Evolutionary conservation across 2,113 vertebrate genomes (phyloP), one percentile per base, ranked within the genome.

Genomic region (Hymenochirus boettgeri): DNA sequence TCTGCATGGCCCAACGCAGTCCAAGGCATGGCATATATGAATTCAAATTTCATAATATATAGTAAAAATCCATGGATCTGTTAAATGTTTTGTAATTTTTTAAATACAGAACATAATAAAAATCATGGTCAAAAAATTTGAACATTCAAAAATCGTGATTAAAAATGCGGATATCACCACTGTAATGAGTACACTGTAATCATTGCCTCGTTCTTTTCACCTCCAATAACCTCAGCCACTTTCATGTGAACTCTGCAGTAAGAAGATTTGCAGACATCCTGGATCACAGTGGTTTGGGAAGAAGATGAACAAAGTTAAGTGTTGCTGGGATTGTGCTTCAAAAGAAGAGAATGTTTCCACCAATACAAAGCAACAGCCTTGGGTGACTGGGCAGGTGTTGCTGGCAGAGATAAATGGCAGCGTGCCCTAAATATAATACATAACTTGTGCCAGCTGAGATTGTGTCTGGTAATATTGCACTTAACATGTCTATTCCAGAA

Each of bases 331-430:
- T 31, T n/a, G 47, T 24, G 21, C 3, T 10, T 24, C 7, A 17
- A 19, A 31, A 48, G 19, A 48, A 46, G 24, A 66, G 54, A 66
- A 50, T 57, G 54, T 58, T 58, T 45, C 25, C 45, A 23, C 52
- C 22, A 21, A 9, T 35, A 13, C 27, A 23, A 22, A 48, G 54
- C 54, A 53, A 65, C 47, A 57, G 37, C 54, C 54, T 48, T 23
- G 63, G 39, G 54, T 57, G n/a, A 39, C 18, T 39, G 45, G 63
- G 54, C 54, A 57, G 54, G 53, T 66, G 53, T 42, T 23, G 50
- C 37, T 57, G 53, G 57, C 54, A 35, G 39, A 58, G 37, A 58
- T 58, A 57, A 45, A 66, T 31, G 33, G 47, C 47, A 22, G 19
- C 33, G 26, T 29, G 29, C 62, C 52, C 50, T 37, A 54, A 39